Conservation (phyloP, 2,888 invertebrate species). For the Synergus umbraculus region DNA sequence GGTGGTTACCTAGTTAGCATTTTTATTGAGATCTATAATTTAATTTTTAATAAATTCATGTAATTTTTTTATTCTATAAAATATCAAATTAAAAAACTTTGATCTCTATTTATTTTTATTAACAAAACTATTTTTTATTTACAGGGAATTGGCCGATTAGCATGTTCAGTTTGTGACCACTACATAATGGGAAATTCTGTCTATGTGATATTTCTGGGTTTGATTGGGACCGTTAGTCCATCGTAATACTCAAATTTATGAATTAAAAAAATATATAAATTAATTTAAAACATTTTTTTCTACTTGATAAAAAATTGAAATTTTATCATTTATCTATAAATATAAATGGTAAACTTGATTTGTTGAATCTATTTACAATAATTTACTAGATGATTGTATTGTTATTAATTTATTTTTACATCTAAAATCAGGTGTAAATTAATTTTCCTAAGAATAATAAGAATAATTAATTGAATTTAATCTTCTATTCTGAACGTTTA, state of each 20-base stretch:
- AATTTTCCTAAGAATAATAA: too few species aligned
- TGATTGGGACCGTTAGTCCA: constrained; percentile 75
- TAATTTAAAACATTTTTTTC: too few species aligned
- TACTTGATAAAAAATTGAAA: too few species aligned
- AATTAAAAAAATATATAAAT: constrained; percentile 11
- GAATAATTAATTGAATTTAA: too few species aligned
- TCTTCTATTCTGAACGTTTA: constrained; percentile 45
- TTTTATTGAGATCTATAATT: not conserved
- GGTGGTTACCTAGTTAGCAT: constrained; percentile 48
- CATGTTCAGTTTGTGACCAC: constrained; percentile 70
- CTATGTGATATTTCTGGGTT: constrained; percentile 71
- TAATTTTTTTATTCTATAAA: not conserved
- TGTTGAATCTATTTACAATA: too few species aligned
- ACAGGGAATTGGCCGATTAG: constrained; percentile 59
- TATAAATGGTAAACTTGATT: too few species aligned
- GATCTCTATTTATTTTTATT: not conserved
- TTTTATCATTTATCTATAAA: too few species aligned
- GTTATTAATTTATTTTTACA: too few species aligned
- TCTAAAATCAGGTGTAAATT: too few species aligned
- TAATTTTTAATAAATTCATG: too few species aligned
- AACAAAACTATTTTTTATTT: not conserved
- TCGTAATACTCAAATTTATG: constrained; percentile 57
- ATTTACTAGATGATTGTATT: too few species aligned
- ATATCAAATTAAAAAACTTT: not conserved
- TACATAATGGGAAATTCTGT: constrained; percentile 70